Conservation (phyloP, 2,888 invertebrate genomes). For the Tachina fera region DNA sequence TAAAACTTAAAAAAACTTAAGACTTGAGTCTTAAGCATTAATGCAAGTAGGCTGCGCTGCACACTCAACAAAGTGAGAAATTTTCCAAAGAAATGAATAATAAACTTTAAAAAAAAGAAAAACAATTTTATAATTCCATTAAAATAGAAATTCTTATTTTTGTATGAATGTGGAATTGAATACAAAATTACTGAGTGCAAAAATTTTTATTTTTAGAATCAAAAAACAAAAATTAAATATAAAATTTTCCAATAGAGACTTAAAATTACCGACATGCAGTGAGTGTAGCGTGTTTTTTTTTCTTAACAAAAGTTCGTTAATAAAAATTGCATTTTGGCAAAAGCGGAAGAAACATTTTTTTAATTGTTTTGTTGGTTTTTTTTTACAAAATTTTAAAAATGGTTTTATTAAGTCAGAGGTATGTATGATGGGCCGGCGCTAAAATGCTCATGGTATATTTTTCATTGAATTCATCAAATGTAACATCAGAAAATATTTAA, state of each 20-base stretch:
- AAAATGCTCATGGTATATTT: conserved; percentile 11
- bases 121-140: background rate
- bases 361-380: background rate
- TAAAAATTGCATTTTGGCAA: conserved; percentile 4
- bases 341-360: conserved; percentile 15
- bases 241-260: conserved; percentile 37
- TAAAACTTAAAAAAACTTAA: too few relatives aligned
- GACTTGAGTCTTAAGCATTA: too few relatives aligned
- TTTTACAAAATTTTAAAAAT: conserved; percentile 32
- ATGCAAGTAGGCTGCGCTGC: too few relatives aligned
- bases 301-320: background rate
- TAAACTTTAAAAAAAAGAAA: background rate
- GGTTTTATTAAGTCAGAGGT: conserved; percentile 10
- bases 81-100: background rate
- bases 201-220: conserved; percentile 49
- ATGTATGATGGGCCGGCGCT: conserved; percentile 53
- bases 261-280: conserved; percentile 19
- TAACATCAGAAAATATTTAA: conserved; percentile 20
- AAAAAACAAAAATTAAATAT: background rate
- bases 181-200: conserved; percentile 56
- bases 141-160: conserved; percentile 28
- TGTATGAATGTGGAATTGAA: conserved; percentile 38
- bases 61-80: background rate
- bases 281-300: background rate
- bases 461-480: background rate